Conservation (phyloP, 2,113 vertebrate genomes). For the Scomber scombrus region DNA sequence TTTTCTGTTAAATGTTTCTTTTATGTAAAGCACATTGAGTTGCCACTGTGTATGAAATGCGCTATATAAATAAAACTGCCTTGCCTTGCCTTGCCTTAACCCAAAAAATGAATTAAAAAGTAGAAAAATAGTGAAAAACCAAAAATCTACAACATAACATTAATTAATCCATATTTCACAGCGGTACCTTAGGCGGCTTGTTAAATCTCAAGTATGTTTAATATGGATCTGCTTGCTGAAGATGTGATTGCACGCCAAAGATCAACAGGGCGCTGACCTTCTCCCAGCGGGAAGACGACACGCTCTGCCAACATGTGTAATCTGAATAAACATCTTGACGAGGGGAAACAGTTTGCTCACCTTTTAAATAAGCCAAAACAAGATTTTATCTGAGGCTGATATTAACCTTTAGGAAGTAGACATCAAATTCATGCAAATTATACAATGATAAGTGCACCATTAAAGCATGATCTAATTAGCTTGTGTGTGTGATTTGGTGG, state of each 20-base stretch:
- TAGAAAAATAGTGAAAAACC: too few relatives aligned
- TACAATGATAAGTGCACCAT: neutral
- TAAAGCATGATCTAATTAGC: neutral
- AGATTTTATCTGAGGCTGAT: neutral
- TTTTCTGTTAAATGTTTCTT: too few relatives aligned
- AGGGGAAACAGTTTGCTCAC: slow-evolving; percentile 1
- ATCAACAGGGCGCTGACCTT: slow-evolving; percentile 44
- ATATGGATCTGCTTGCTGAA: neutral
- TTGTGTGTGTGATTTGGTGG: too few relatives aligned
- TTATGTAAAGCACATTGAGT: too few relatives aligned
- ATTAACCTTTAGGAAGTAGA: neutral
- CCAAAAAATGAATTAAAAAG: too few relatives aligned
- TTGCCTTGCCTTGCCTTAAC: too few relatives aligned
- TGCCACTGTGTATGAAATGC: too few relatives aligned
- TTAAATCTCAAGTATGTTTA: slow-evolving; percentile 9
- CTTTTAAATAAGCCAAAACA: neutral
- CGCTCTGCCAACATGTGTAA: slow-evolving; percentile 28
- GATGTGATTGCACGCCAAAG: neutral
- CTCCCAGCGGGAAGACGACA: slow-evolving; percentile 30
- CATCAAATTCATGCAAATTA: neutral
- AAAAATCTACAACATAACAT: too few relatives aligned
- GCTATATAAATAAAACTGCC: too few relatives aligned
- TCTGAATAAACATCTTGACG: slow-evolving; percentile 20
- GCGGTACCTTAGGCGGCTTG: neutral
- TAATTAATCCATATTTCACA: too few relatives aligned